Evolutionary conservation across 2,113 vertebrate species (phyloP).

Genomic region (Clarias gariepinus): DNA sequence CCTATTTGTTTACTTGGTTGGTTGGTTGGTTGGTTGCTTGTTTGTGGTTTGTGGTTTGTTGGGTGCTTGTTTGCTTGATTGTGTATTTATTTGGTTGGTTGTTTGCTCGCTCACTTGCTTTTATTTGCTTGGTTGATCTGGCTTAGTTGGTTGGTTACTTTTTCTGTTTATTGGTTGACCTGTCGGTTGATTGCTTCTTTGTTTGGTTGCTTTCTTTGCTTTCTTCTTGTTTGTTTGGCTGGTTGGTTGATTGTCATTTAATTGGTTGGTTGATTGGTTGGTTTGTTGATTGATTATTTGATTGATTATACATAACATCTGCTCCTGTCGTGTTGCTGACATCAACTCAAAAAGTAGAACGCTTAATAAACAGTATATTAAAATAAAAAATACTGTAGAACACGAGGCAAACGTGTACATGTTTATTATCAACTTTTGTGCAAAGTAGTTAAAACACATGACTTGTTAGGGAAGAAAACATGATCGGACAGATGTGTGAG

Average conservation of each 20-base stretch:
- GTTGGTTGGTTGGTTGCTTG: background rate
- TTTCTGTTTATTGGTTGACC: background rate
- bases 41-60: background rate
- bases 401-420: background rate
- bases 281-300: background rate
- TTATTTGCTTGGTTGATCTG: background rate
- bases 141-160: background rate
- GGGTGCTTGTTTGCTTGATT: background rate
- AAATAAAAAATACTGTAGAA: background rate
- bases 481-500: background rate
- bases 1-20: background rate
- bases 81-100: background rate
- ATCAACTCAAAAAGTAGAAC: background rate
- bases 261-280: background rate
- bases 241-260: background rate
- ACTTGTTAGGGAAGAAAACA: background rate
- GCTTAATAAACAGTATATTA: background rate
- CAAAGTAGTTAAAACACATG: background rate
- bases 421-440: background rate
- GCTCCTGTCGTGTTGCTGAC: background rate
- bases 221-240: background rate
- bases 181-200: background rate
- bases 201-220: background rate
- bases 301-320: background rate
- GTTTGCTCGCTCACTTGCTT: background rate